Evolutionary conservation across 2,888 invertebrate species (phyloP).

Genomic region (Cerastis rubricosa): DNA sequence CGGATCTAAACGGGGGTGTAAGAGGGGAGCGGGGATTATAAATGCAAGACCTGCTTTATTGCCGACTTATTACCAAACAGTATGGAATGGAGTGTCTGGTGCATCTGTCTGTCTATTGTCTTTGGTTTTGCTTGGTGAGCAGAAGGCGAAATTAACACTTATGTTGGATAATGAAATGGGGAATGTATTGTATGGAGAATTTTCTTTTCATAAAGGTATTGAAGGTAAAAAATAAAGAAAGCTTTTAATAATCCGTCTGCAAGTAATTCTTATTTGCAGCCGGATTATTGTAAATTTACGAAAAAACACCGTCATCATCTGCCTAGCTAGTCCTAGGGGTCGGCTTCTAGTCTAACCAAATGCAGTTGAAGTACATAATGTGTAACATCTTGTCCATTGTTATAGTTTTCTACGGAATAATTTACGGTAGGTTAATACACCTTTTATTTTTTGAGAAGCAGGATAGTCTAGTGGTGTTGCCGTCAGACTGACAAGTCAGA

Average conservation of each 20-base stretch:
- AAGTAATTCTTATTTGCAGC: neutral
- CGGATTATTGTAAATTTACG: neutral
- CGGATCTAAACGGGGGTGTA: constrained; percentile 36
- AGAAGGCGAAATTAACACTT: constrained; percentile 43
- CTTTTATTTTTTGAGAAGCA: too few species aligned
- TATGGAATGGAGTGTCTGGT: constrained; percentile 59
- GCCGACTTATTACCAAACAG: constrained; percentile 65
- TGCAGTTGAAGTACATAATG: neutral
- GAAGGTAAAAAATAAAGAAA: neutral
- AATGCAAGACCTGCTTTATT: constrained; percentile 74
- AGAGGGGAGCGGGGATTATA: constrained; percentile 73
- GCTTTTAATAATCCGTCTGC: too few species aligned
- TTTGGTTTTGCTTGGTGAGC: constrained; percentile 40
- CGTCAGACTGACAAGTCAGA: too few species aligned
- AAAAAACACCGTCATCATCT: neutral
- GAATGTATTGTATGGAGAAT: neutral
- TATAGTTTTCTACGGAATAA: neutral
- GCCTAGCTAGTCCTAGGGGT: neutral
- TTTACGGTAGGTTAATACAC: too few species aligned
- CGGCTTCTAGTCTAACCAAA: neutral
- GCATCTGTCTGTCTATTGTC: constrained; percentile 55
- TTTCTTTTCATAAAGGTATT: neutral
- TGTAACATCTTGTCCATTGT: neutral
- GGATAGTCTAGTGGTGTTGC: too few species aligned
- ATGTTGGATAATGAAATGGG: constrained; percentile 32